Base-by-base conservation (phyloP, 2,888 invertebrate species). In the Tenthredo mesomela region DNA sequence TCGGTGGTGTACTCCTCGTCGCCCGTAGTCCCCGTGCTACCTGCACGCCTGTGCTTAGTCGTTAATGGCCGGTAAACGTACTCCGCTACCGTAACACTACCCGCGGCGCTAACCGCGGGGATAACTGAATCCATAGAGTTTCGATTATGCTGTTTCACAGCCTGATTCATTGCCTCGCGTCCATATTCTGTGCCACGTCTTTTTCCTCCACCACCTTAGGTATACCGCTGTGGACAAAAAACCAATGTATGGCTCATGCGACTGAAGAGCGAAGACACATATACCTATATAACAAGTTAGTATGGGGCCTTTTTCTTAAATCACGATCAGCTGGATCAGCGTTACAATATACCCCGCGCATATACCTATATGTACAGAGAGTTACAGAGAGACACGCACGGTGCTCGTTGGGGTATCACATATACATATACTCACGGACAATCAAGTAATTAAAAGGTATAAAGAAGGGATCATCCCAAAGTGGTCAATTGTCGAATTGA, bases 1-100 rank as follows among this genome's bases (percentile, higher is more conserved):
- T 94, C 94, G 25, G 94, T 94, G 2, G 94, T 94, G 89, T 94
- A 94, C 67, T 94, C 94, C 89, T 94, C 94, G 89, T 94, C 95
- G 2, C 94, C 94, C 18, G 94, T 94, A 12, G 95, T 95, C 1
- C 95, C 94, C 25, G 94, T 94, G 18, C 94, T 94, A 4, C 93
- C 93, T 33, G 93, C 92, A 43, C 93, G 88, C 50, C 91, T 87
- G 84, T 93, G 92, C 77, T 92, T 92, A 70, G 92, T 92, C 70
- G 91, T 92, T 73, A 92, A 84, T 6, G 92, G 92, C 84, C 92
- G 89, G 88, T 92, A 92, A 37, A 92, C 92, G 86, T 92, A 92
- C 25, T 92, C 92, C 85, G 88, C 90, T 25, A 86, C 85, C 43
- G 84, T 86, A 29, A 29, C 92, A 85, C 88, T 91, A n/a, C 89